Base-by-base conservation (phyloP, 2,888 invertebrate genomes). In the Linyphia triangularis region DNA sequence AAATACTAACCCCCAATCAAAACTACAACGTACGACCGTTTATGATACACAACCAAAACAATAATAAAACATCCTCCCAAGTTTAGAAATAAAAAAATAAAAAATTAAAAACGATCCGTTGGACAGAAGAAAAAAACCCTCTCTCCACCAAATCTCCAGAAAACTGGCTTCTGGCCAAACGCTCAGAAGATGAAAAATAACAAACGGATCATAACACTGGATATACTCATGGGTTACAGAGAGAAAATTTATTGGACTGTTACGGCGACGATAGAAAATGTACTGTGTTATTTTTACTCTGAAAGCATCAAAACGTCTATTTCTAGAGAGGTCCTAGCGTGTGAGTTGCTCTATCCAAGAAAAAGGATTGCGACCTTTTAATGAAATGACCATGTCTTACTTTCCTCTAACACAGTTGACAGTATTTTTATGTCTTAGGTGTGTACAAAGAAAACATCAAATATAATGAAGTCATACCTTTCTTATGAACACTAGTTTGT, bases 171-270 rank as follows among this genome's bases (percentile, higher is more conserved):
- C 16, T 5, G 13, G 24, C 72, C 72, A 72, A 72, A 43, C 40
- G 10, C 26, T 51, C n/a, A 22, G 26, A 7, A 5, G 16, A 16
- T 4, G 10, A n/a, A 51, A 72, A 72, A 51, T 6, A n/a, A 16
- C 24, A 24, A 16, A 16, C n/a, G 51, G 72, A 43, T 51, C 72
- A 51, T 16, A 63, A 63, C 63, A 24, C 26, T 7, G 63, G 51
- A 26, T n/a, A 72, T 16, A 72, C 26, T 43, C 28, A 24, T n/a
- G 22, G 37, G 69, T 19, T 9, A 37, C n/a, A 9, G 24, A 37
- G 4, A 72, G 26, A 22, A 28, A 51, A 72, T 51, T 51, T 72
- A 72, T 72, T 72, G 19, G 72, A 51, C 51, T 40, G n/a, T 43
- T 72, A 51, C 26, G 1, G 63, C 63, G 24, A 28, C 26, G 63